Evolutionary conservation across 2,888 invertebrate species (phyloP).

Genomic region (Xiphydria camelus): DNA sequence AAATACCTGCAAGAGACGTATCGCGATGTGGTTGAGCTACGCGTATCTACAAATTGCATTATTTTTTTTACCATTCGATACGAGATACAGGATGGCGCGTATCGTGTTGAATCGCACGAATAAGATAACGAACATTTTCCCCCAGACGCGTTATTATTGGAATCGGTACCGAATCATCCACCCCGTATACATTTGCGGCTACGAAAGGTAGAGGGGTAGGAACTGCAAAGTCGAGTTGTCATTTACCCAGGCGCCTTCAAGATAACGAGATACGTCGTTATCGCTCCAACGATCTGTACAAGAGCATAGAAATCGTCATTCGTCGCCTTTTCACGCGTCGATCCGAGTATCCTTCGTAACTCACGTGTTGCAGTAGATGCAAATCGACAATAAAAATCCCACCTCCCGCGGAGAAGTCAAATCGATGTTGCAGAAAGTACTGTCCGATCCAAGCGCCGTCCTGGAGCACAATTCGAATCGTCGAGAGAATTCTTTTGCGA

Average conservation of each 20-base stretch:
- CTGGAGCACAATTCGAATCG: neutral
- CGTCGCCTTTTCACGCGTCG: neutral
- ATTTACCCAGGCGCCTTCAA: conserved; percentile 19
- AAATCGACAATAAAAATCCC: conserved; percentile 36
- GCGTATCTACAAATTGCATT: too few relatives aligned
- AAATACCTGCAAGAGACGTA: too few relatives aligned
- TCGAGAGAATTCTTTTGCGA: neutral
- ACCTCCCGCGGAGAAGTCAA: conserved; percentile 28
- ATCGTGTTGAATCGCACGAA: too few relatives aligned
- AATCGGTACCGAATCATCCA: too few relatives aligned
- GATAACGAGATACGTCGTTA: conserved; percentile 40
- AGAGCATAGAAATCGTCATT: conserved; percentile 5
- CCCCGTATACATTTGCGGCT: too few relatives aligned
- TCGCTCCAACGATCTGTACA: conserved; percentile 34
- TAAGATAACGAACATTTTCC: too few relatives aligned
- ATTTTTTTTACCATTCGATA: too few relatives aligned
- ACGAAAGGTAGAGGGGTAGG: too few relatives aligned
- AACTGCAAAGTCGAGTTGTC: too few relatives aligned
- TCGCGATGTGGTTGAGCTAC: too few relatives aligned
- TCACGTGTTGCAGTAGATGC: conserved; percentile 35
- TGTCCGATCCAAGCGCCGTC: conserved; percentile 16
- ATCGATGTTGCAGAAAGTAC: conserved; percentile 19
- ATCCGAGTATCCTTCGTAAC: conserved; percentile 9
- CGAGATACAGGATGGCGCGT: too few relatives aligned
- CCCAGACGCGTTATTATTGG: too few relatives aligned